Base-by-base conservation (phyloP, 1,140 invertebrate species). In the Microplitis mediator region DNA sequence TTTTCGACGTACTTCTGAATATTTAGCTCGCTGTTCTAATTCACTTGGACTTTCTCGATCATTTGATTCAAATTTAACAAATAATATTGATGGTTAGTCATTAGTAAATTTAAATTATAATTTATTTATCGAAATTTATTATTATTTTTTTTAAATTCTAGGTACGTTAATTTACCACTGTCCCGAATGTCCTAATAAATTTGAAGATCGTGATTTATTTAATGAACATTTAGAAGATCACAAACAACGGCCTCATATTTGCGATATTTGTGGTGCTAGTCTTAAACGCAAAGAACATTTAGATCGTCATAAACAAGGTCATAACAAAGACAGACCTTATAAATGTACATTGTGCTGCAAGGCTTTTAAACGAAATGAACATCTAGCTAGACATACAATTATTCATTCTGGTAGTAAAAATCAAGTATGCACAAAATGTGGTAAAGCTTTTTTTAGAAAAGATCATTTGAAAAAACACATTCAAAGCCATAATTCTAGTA, bases 371-470 rank as follows among this genome's bases (percentile, higher is more conserved):
- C 89, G 94, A 60, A 95, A 95, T 87, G 94, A 95, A 83, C 94
- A 95, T 75, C 88, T 95, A 3, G 94, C 93, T 0, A 82, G 95
- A 75, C 94, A 95, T 86, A 94, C 94, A 83, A 93, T 95, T 54
- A 95, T 95, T 77, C 94, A 95, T 82, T 94, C 93, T 0, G 94
- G 93, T 2, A 94, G 95, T 81, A 96, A 96, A 81, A 87, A 93
- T 35, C 94, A 95, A 78, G 89, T 95, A 4, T 96, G 95, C 83
- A 91, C 92, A 35, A 94, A 95, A 77, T 96, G 95, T 78, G 93
- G 94, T 54, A 96, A 95, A 86, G 93, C 93, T 84, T 89, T 91
- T 72, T 90, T 89, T 80, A 77, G 78, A 31, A 89, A 89, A 76
- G 87, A 86, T 77, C 85, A 86, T 74, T 67, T 87, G 31, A 87